These are phyloP conservation scores for Cephus pygmeus DNA, from an alignment of 2,888 invertebrate species.

Conservation along the genomic window DNA sequence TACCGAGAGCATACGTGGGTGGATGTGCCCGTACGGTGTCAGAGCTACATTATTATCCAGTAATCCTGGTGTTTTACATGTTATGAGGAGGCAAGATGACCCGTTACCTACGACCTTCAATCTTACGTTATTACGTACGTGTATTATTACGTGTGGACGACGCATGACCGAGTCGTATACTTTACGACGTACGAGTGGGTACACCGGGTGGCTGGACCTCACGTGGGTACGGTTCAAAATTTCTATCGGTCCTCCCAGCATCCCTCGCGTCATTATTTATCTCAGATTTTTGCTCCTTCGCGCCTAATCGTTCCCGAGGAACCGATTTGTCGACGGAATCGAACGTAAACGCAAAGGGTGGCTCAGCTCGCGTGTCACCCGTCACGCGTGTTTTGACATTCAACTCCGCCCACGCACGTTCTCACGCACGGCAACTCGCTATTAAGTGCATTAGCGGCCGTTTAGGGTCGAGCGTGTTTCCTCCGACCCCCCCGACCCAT, in stretches of 20 bases:
- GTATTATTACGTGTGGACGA: conserved; percentile 7
- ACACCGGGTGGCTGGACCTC: too few species aligned
- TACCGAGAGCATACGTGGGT: not conserved
- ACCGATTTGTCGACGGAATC: too few species aligned
- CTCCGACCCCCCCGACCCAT: too few species aligned
- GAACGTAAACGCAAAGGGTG: too few species aligned
- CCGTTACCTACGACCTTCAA: conserved; percentile 52
- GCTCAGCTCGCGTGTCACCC: too few species aligned
- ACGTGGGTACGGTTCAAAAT: too few species aligned
- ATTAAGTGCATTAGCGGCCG: conserved; percentile 62
- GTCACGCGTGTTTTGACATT: conserved; percentile 27
- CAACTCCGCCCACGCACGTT: conserved; percentile 36
- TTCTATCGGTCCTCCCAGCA: too few species aligned
- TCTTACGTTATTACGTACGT: conserved; percentile 50
- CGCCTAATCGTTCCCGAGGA: too few species aligned
- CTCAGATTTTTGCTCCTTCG: too few species aligned
- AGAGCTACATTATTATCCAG: conserved; percentile 50
- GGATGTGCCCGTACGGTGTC: not conserved
- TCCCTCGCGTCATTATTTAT: too few species aligned
- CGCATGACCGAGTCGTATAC: conserved; percentile 23
- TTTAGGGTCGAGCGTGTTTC: conserved; percentile 36
- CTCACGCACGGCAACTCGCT: conserved; percentile 55
- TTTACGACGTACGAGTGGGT: too few species aligned
- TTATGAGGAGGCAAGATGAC: conserved; percentile 47
- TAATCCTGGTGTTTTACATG: conserved; percentile 60